Conservation (phyloP, 2,797 vertebrate genomes). For the Pseudotriccus pelzelni region DNA sequence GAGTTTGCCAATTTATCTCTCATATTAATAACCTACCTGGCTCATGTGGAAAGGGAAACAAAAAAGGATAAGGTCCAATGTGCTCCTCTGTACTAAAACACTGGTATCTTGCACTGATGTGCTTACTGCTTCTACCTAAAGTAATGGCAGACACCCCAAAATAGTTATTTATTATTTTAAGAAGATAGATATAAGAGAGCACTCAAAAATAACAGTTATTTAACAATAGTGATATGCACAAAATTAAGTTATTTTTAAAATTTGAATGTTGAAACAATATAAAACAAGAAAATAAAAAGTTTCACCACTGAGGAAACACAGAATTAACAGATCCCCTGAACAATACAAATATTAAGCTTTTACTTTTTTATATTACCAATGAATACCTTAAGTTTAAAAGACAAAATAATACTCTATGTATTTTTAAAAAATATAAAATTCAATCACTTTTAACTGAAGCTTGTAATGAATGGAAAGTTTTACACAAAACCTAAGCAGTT, state of each 20-base stretch:
- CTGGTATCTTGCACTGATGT: conserved; percentile 98
- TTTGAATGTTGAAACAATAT: neutral
- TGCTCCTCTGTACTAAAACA: conserved; percentile 96
- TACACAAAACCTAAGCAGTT: neutral
- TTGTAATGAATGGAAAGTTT: neutral
- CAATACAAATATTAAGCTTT: neutral
- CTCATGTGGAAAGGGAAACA: conserved; percentile 99
- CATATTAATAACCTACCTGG: conserved; percentile 81
- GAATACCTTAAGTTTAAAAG: neutral
- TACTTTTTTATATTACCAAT: neutral
- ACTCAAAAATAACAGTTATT: neutral
- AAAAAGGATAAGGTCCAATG: conserved; percentile 96
- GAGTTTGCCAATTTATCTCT: neutral
- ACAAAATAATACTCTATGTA: neutral
- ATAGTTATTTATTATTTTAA: neutral
- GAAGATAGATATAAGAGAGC: neutral
- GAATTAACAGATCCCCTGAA: neutral
- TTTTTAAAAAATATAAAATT: neutral
- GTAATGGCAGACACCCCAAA: neutral
- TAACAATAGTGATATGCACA: neutral
- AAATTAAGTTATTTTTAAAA: neutral
- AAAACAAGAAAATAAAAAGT: neutral
- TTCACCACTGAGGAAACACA: neutral
- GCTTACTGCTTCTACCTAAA: conserved; percentile 96
- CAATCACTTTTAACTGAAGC: neutral